Evolutionary conservation across 2,113 vertebrate genomes (phyloP).

Genomic region (Numenius arquata): DNA sequence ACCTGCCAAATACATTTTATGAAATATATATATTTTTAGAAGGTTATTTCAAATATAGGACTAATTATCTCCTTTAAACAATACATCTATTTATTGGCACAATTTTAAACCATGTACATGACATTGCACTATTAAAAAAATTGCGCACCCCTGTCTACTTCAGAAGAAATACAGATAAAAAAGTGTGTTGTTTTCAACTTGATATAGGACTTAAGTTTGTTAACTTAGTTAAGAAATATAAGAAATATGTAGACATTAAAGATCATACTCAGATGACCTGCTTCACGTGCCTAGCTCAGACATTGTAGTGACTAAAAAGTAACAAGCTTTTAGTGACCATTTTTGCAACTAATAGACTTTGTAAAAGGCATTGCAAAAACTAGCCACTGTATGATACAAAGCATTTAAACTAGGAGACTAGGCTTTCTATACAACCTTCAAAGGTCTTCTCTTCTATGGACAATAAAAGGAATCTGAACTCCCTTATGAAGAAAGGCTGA

Average conservation of each 20-base stretch:
- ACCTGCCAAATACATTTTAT: constrained; percentile 73
- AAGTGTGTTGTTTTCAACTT: neutral
- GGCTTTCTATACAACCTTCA: neutral
- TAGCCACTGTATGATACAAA: neutral
- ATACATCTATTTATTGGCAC: neutral
- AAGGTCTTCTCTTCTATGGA: neutral
- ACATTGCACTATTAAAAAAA: neutral
- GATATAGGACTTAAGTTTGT: neutral
- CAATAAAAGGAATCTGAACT: neutral
- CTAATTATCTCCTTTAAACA: neutral
- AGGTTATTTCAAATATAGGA: neutral
- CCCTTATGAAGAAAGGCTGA: no score
- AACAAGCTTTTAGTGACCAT: neutral
- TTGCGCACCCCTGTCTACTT: neutral
- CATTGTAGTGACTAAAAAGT: neutral
- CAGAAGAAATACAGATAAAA: neutral
- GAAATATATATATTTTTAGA: constrained; percentile 23
- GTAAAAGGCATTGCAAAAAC: neutral
- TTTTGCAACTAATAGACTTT: neutral
- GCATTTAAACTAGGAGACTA: neutral
- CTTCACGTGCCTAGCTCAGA: neutral
- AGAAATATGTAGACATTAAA: neutral
- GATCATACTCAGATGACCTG: neutral
- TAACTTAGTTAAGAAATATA: neutral
- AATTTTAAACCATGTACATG: neutral